Base-by-base conservation (phyloP, 2,113 vertebrate genomes). In the Spheniscus mendiculus region DNA sequence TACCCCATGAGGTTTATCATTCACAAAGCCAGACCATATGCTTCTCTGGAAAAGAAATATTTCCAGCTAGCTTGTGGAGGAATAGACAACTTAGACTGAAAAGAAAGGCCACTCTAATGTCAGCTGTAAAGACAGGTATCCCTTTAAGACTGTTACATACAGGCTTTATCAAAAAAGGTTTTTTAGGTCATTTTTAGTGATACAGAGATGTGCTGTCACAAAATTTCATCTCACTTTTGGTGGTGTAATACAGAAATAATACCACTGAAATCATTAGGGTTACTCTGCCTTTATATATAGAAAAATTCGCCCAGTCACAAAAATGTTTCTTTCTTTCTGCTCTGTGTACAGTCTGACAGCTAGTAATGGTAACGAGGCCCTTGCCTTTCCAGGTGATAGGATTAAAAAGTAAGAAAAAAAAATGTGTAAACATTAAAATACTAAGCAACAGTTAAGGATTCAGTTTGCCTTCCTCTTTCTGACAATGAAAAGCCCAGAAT, bases 1-100 rank as follows among this genome's bases (percentile, higher is more conserved):
- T 97, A 83, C 94, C 90, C 63, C 82, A 59, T 88, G 96, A 96
- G 83, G 62, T 96, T 96, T 93, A 67, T 83, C 30, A 93, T 90
- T 96, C 83, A 81, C 96, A 96, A 67, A 97, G 56, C 91, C 94
- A 84, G 89, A 88, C 62, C 73, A 59, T 67, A 65, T 81, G 53
- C 56, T 92, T 27, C 74, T n/a, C 10, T 86, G 94, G 84, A 97
- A 93, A 94, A 94, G 22, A 95, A 93, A 30, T 73, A n/a, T 38
- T 62, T 73, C 56, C 77, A 97, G 66, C 32, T 63, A 49, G 20
- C 18, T 71, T 47, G 63, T 18, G n/a, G 16, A 49, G 5, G 18
- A 53, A 47, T 66, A 84, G 87, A 78, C 73, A 65, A 44, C 74
- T 96, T 56, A 62, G 36, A 36, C 19, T 82, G 55, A 52, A 89